Evolutionary conservation across 2,888 invertebrate genomes (phyloP), one percentile per base, ranked within the genome.

Genomic region (Crossocerus cetratus): DNA sequence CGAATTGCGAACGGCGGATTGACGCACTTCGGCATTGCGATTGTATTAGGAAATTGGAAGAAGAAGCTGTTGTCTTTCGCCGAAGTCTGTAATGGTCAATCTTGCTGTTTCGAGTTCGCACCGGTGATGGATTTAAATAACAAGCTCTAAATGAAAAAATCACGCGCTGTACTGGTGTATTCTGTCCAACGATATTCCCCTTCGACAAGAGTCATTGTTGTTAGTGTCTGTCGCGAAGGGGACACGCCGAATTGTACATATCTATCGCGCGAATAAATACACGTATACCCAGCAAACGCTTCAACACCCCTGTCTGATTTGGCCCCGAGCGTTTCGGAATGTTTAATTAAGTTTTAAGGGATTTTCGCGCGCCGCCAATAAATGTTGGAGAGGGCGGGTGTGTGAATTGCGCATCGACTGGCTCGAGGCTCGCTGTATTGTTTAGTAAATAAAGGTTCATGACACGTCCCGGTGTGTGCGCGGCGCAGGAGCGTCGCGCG

Each of bases 381-480:
- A n/a, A n/a, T n/a, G n/a, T n/a, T n/a, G n/a, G n/a, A n/a, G n/a
- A 64, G 77, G 57, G 70, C 76, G 66, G 69, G 76, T 49, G 61
- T 18, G 65, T 22, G 42, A 63, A 72, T 65, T 61, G 64, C 59
- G 69, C 59, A 67, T 79, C 32, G 32, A 2, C 32, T 61, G 42
- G 59, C 63, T 65, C 43, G 61, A 44, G 56, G 74, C 54, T 59
- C 54, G 68, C 58, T 42, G 43, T 16, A 61, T 53, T 66, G 65
- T 74, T 77, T 77, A 32, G 32, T 69, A 65, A 79, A 72, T 77
- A 72, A 79, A 79, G 74, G 69, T 71, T 45, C 60, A 42, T 45
- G 67, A 60, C 74, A 72, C 62, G 77, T 70, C 79, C 72, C 68
- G 65, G 59, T 65, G 57, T 65, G 45, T 63, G 49, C 20, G n/a